Percentiles rank a stretch among this genome's conserved stretches.
Conservation (phyloP, 2,888 invertebrate genomes). For the Vannuccia rotundouncinata region DNA sequence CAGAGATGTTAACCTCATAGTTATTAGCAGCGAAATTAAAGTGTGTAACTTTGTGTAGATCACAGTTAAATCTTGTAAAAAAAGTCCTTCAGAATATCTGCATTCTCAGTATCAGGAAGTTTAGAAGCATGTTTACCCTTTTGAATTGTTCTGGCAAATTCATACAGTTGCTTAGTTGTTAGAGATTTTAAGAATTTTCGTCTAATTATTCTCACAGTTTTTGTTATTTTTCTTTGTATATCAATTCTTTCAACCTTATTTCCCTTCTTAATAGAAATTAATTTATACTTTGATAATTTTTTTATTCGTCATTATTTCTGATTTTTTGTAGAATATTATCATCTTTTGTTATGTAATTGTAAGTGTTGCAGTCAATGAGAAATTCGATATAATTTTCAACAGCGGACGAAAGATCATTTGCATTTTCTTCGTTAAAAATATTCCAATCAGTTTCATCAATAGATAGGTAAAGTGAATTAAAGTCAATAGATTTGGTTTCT, state of each 20-base stretch:
- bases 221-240: conserved; percentile 11
- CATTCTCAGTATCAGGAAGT: neutral
- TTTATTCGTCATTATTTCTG: conserved; percentile 9
- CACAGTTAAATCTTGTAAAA: neutral
- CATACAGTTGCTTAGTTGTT: neutral
- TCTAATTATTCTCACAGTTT: neutral
- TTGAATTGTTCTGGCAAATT: conserved; percentile 15
- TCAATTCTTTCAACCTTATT: neutral
- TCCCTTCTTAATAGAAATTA: neutral
- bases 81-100: neutral
- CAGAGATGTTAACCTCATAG: neutral
- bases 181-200: neutral
- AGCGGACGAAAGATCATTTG: neutral
- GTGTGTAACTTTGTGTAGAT: conserved; percentile 7
- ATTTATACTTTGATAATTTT: neutral
- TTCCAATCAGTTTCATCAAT: neutral
- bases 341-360: neutral
- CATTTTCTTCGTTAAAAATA: neutral
- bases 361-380: neutral
- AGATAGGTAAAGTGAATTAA: neutral
- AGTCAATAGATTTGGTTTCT: conserved; percentile 6
- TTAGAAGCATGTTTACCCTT: neutral
- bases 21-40: neutral
- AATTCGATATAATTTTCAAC: neutral
- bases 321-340: conserved; percentile 8